These are phyloP conservation scores for Pollenia labialis DNA, from an alignment of 2,888 invertebrate species.

Conservation along the genomic window DNA sequence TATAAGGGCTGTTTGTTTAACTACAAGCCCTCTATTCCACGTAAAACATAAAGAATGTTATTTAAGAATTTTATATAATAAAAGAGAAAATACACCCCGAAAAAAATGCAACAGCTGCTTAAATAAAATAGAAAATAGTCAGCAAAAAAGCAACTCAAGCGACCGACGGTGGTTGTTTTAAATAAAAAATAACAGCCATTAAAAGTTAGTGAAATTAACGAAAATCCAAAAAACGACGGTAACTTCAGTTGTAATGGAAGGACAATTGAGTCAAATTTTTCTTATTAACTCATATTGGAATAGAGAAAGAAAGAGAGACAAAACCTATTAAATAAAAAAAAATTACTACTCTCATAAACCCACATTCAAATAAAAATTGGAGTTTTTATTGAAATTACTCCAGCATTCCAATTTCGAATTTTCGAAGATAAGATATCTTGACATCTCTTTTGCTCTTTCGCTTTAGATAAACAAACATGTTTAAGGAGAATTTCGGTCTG, in stretches of 20 bases:
- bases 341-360: not conserved
- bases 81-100: constrained; percentile 25
- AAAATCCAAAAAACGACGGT: not conserved
- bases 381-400: not conserved
- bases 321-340: not conserved
- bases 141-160: not conserved
- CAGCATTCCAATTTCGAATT: constrained; percentile 64
- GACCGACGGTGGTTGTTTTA: constrained; percentile 60
- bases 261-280: not conserved
- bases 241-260: not conserved
- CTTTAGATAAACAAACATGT: not conserved
- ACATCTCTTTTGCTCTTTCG: not conserved
- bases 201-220: constrained; percentile 2
- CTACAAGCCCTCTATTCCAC: not conserved
- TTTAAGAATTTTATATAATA: constrained; percentile 48
- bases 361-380: not conserved
- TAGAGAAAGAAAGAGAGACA: constrained; percentile 32
- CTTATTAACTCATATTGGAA: not conserved
- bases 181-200: constrained; percentile 51
- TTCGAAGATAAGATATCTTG: constrained; percentile 53
- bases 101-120: constrained; percentile 64
- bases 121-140: not conserved
- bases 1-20: constrained; percentile 34
- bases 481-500: constrained; percentile 19
- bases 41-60: not conserved